These are phyloP conservation scores for Subacronicta megacephala DNA, from an alignment of 2,888 invertebrate species.

Conservation along the genomic window DNA sequence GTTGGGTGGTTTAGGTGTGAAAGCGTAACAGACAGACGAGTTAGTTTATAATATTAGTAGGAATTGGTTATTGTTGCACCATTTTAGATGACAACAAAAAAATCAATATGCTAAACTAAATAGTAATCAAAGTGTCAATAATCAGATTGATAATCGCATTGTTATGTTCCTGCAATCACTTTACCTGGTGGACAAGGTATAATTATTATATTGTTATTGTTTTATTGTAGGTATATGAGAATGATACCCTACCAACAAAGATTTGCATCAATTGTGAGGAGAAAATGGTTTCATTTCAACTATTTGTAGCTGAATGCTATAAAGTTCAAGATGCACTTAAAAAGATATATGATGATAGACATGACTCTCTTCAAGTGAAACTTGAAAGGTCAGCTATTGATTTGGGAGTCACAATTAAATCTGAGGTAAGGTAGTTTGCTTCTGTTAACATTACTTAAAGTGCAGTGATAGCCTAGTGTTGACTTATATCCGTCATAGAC, in stretches of 20 bases:
- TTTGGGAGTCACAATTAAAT: slow-evolving; percentile 69
- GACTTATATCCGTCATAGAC: too few relatives aligned
- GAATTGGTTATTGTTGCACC: too few relatives aligned
- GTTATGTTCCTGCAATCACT: too few relatives aligned
- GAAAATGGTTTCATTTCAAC: slow-evolving; percentile 82
- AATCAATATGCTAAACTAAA: too few relatives aligned
- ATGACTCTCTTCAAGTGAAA: slow-evolving; percentile 64
- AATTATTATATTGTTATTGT: neutral
- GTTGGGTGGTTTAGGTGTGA: too few relatives aligned
- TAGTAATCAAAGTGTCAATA: too few relatives aligned
- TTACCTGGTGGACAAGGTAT: too few relatives aligned
- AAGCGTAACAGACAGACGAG: too few relatives aligned
- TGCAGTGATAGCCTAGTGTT: too few relatives aligned
- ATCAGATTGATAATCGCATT: too few relatives aligned
- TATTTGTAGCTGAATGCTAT: slow-evolving; percentile 82
- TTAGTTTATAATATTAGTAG: too few relatives aligned
- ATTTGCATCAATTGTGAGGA: slow-evolving; percentile 84
- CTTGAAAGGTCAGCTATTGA: slow-evolving; percentile 58
- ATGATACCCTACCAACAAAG: slow-evolving; percentile 79
- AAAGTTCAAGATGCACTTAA: slow-evolving; percentile 79
- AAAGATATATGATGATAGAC: slow-evolving; percentile 65
- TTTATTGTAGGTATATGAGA: slow-evolving; percentile 74
- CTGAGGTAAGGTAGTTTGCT: slow-evolving; percentile 69
- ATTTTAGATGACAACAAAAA: too few relatives aligned
- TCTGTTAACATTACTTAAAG: neutral